phyloP scores from a whole-genome alignment of 2,888 invertebrate species.

The Cephus rjabovi region DNA sequence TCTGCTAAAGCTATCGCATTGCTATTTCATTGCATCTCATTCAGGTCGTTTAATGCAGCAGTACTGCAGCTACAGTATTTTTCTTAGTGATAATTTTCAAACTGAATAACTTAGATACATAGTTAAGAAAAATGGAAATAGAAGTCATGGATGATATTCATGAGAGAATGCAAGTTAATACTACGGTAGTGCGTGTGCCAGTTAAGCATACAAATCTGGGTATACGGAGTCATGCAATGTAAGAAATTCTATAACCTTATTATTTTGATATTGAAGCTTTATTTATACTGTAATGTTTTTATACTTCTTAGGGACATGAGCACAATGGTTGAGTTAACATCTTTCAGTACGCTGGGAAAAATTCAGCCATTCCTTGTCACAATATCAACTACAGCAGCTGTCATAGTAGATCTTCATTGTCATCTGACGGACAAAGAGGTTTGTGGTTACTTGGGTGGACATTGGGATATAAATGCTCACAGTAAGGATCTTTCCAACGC shows the following conservation, averaged over 20 bases:
- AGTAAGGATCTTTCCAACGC: conserved; percentile 73
- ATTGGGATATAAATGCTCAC: conserved; percentile 94
- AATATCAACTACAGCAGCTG: conserved; percentile 85
- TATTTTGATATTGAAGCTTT: background rate
- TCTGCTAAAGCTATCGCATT: too few species aligned
- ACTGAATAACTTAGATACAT: too few species aligned
- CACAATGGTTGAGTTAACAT: conserved; percentile 88
- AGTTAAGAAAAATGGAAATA: background rate
- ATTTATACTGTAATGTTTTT: background rate
- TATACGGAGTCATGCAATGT: conserved; percentile 64
- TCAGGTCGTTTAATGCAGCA: too few species aligned
- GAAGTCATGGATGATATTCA: background rate
- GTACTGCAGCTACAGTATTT: too few species aligned
- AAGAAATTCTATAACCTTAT: conserved; percentile 20
- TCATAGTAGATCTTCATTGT: conserved; percentile 93
- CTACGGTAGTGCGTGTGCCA: conserved; percentile 57
- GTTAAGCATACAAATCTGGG: conserved; percentile 65
- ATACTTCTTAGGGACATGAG: conserved; percentile 83
- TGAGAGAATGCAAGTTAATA: conserved; percentile 21
- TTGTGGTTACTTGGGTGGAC: conserved; percentile 95
- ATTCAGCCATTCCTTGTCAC: conserved; percentile 93
- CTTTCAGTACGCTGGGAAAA: conserved; percentile 88
- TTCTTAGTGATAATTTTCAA: too few species aligned
- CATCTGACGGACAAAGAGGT: conserved; percentile 95
- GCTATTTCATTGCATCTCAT: too few species aligned